These are phyloP conservation scores for Macaria notata DNA, from an alignment of 2,888 invertebrate species.

Conservation along the genomic window DNA sequence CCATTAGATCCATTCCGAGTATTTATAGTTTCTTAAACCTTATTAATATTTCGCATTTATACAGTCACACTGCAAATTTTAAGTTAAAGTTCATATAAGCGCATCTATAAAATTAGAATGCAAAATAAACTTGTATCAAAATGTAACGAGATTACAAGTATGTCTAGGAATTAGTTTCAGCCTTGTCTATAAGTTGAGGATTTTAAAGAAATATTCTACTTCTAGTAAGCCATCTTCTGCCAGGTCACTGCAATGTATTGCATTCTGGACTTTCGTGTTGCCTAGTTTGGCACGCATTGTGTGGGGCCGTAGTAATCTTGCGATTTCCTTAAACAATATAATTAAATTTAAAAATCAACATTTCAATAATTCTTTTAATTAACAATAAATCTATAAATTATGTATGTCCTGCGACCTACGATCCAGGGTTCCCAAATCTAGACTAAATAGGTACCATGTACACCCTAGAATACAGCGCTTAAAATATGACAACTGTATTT, in stretches of 20 bases:
- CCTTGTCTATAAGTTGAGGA: slow-evolving; percentile 74
- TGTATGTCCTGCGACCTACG: no score
- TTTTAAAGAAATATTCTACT: slow-evolving; percentile 91
- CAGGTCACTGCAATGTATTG: slow-evolving; percentile 96
- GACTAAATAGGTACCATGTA: no score
- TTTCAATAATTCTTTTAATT: no score
- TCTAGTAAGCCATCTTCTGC: slow-evolving; percentile 93
- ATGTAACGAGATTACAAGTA: not conserved
- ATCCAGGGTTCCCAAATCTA: no score
- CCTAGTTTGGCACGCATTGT: slow-evolving; percentile 94
- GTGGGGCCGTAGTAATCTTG: slow-evolving; percentile 90
- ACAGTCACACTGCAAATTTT: slow-evolving; percentile 24
- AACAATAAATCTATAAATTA: no score
- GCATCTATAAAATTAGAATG: slow-evolving; percentile 2
- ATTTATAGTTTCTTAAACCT: slow-evolving; percentile 7
- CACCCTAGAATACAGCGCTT: no score
- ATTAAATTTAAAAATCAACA: no score
- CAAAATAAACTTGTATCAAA: slow-evolving; percentile 8
- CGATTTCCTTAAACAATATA: slow-evolving; percentile 87
- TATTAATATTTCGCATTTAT: slow-evolving; percentile 11
- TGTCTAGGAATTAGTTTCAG: slow-evolving; percentile 32
- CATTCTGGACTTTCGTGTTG: slow-evolving; percentile 91
- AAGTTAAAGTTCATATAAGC: slow-evolving; percentile 8
- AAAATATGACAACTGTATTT: no score
- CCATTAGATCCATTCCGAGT: slow-evolving; percentile 1